Evolutionary conservation across 2,113 vertebrate species (phyloP), one percentile per base, ranked within the genome.

Genomic region (Aplodontia rufa): DNA sequence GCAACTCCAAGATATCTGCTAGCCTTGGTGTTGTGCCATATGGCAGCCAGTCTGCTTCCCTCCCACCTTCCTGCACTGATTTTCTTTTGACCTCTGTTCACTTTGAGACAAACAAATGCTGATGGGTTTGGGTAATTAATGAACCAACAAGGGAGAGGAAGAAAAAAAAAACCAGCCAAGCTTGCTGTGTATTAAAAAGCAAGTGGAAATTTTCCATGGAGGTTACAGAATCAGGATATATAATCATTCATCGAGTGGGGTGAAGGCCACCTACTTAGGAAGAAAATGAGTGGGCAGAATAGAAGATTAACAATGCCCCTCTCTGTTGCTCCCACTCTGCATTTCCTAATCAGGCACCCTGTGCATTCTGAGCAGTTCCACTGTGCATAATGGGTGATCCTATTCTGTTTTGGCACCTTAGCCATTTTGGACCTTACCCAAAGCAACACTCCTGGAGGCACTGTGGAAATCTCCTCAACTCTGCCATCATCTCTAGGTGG

Each of bases 261-360:
- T 5, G 71, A 87, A 94, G 82, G 75, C 96, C 96, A 95, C 96
- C 95, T 96, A 96, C 86, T 51, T 90, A 66, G 51, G 83, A 86
- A 93, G 83, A 68, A 90, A 85, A 90, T 35, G 76, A 95, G 87
- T 94, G 87, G 92, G 95, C 58, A 90, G 84, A 19, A 93, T 37
- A 85, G 60, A 68, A 86, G 72, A 47, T 86, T 51, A 68, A 85
- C 90, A 92, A 14, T 68, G 72, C 71, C 89, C 86, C 49, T 76
- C 47, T 76, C 60, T 87, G 51, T 40, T 60, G 49, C 58, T 88
- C 71, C 80, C 90, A 26, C 14, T 40, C 69, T 88, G 85, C 8
- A 8, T 75, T 94, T 93, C 89, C 60, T 96, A 80, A 94, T 87
- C 51, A 94, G 55, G 66, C 32, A 42, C n/a, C 4, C 32, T 80